Base-by-base conservation (phyloP, 1,140 invertebrate species). In the Hypothenemus hampei region DNA sequence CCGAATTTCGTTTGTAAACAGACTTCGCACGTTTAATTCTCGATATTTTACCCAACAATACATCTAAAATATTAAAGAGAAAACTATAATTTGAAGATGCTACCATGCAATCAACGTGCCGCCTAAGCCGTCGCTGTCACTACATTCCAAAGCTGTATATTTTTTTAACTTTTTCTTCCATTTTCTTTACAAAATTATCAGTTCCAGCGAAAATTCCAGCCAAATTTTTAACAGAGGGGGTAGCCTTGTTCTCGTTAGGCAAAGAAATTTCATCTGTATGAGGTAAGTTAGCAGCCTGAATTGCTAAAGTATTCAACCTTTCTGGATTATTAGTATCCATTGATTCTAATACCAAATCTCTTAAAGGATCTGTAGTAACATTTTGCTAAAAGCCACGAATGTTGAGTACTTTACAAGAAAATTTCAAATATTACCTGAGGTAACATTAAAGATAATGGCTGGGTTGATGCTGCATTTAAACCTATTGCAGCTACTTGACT, bases 111-210 rank as follows among this genome's bases (percentile, higher is more conserved):
- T 6, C 21, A 52, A 41, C 23, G 63, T 70, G 75, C 75, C 72
- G 64, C 71, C 74, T 35, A 77, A 75, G 39, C 77, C 75, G 65
- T 85, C 82, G 65, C 81, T 83, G 64, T 85, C 82, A 61, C 81
- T 84, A 0, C 80, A 78, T 54, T 83, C 80, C 18, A 78, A 63
- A 8, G 70, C 69, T 3, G 72, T 68, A 58, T 74, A 76, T 24
- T 74, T 68, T 74, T 60, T 72, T 75, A 39, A 74, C 63, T 39
- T 70, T 76, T 50, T 72, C 70, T 52, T 74, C 71, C 23, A 76
- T 66, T 58, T 76, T 77, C 47, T 65, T 67, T 1, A 66, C 64
- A 37, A 70, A 67, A 8, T 57, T 65, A 20, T 69, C 69, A 4
- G 68, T 69, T 6, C 68, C 69, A 3, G 69, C 59, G 56, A 71